These are phyloP conservation scores for Globodera rostochiensis DNA, from an alignment of 1,140 invertebrate species.

Conservation along the genomic window DNA sequence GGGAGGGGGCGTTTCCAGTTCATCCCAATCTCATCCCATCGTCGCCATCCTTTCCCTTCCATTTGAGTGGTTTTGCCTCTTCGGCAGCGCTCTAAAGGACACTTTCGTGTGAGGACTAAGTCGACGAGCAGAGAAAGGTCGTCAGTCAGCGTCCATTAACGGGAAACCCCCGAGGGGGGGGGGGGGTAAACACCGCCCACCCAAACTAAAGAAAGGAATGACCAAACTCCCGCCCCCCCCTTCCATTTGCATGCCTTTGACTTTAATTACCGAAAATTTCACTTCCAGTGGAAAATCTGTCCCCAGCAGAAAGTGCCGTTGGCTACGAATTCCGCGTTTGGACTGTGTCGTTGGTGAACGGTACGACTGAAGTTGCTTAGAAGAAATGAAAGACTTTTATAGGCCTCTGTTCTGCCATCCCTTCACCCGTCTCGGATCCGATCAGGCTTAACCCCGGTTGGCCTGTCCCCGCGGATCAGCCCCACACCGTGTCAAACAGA, in stretches of 20 bases:
- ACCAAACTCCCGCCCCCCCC: neutral
- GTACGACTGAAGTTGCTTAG: neutral
- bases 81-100: neutral
- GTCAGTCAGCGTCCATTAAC: conserved; percentile 11
- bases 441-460: conserved; percentile 14
- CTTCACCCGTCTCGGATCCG: conserved; percentile 25
- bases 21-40: neutral
- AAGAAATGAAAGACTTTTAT: neutral
- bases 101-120: conserved; percentile 2
- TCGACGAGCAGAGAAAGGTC: neutral
- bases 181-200: conserved; percentile 7
- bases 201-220: neutral
- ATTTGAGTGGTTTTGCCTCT: conserved; percentile 1
- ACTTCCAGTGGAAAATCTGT: conserved; percentile 59
- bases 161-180: neutral
- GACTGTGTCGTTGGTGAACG: conserved; percentile 33
- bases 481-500: conserved; percentile 4
- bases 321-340: conserved; percentile 63
- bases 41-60: neutral
- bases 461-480: neutral
- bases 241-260: neutral
- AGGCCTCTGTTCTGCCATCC: conserved; percentile 4
- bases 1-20: neutral
- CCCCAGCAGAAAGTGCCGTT: conserved; percentile 37
- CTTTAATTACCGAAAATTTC: conserved; percentile 9